Evolutionary conservation across 2,888 invertebrate species (phyloP).

Genomic region (Ormyrus thymus): DNA sequence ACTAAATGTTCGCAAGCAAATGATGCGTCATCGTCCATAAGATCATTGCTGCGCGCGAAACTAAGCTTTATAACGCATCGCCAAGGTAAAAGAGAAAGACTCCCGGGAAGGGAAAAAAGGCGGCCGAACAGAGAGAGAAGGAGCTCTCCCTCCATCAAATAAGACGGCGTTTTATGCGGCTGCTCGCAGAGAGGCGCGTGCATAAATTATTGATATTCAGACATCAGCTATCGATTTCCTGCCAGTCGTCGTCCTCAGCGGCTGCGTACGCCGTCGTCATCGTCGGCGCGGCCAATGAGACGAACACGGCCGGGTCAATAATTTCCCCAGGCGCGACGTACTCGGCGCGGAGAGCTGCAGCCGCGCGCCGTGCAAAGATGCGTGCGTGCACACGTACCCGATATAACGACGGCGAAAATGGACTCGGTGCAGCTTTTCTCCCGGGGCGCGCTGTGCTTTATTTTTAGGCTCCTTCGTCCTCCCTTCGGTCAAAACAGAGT

Average conservation of each 20-base stretch:
- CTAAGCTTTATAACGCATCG: not conserved
- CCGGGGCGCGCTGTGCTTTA: not conserved
- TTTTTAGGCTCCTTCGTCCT: too few species aligned
- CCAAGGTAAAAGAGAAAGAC: not conserved
- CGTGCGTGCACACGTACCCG: too few species aligned
- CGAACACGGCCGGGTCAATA: slow-evolving; percentile 25
- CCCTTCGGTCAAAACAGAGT: too few species aligned
- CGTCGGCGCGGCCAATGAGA: not conserved
- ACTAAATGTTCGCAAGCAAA: not conserved
- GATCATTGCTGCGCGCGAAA: not conserved
- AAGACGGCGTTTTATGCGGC: slow-evolving; percentile 20
- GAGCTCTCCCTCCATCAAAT: slow-evolving; percentile 30
- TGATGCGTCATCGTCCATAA: not conserved
- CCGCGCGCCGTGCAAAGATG: too few species aligned
- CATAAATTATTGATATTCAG: slow-evolving; percentile 52
- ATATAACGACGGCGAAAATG: too few species aligned
- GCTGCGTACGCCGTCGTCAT: slow-evolving; percentile 3
- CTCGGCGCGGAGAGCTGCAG: not conserved
- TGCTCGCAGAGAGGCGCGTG: not conserved
- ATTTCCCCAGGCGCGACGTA: slow-evolving; percentile 26
- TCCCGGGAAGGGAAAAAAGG: not conserved
- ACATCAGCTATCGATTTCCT: slow-evolving; percentile 49
- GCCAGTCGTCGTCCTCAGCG: slow-evolving; percentile 5
- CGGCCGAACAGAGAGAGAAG: slow-evolving; percentile 18
- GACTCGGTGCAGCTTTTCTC: not conserved